phyloP scores from a whole-genome alignment of 2,113 vertebrate species.

The Apteryx mantelli region DNA sequence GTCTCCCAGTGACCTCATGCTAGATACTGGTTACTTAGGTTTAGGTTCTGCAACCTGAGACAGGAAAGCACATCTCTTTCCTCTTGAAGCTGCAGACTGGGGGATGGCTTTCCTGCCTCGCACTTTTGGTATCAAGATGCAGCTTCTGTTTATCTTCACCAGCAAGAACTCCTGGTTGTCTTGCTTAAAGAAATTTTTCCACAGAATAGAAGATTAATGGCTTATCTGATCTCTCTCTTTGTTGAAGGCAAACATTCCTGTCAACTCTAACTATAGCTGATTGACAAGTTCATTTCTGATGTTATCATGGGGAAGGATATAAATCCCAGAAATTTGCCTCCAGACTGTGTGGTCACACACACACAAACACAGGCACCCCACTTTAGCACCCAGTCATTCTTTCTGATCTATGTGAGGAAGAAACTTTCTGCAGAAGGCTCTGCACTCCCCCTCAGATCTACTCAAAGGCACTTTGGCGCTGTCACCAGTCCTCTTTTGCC shows the following conservation, averaged over 20 bases:
- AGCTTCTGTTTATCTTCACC: not conserved
- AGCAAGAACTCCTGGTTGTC: not conserved
- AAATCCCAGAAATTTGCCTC: not conserved
- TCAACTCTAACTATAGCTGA: not conserved
- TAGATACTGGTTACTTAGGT: not conserved
- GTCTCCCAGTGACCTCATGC: not conserved
- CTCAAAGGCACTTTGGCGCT: not conserved
- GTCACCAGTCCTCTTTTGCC: not conserved
- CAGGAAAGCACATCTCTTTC: not conserved
- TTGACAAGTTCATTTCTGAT: not conserved
- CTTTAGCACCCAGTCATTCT: not conserved
- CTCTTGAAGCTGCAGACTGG: not conserved
- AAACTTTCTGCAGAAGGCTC: not conserved
- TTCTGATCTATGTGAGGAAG: not conserved
- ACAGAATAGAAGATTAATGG: not conserved
- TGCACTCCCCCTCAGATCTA: not conserved
- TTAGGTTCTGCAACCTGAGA: not conserved
- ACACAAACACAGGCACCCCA: fast-evolving
- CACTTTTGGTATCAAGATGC: not conserved
- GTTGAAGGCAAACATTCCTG: not conserved
- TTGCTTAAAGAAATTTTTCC: not conserved
- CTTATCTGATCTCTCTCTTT: not conserved
- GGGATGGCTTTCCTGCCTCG: not conserved
- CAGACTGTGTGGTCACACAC: not conserved
- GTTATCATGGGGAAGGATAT: not conserved